Evolutionary conservation across 1,140 invertebrate species (phyloP).

Genomic region (Trichonephila clavipes): DNA sequence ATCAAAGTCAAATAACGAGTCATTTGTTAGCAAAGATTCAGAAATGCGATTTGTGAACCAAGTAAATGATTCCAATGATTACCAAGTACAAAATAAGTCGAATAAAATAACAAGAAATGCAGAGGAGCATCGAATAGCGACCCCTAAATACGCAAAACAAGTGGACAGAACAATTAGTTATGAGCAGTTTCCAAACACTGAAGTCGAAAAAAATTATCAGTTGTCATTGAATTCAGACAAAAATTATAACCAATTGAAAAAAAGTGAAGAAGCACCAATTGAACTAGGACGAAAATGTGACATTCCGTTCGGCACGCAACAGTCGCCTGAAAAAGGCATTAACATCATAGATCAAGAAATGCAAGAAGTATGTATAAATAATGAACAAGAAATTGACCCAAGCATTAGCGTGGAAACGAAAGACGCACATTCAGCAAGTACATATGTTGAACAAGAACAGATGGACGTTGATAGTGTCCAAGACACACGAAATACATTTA

Average conservation of each 20-base stretch:
- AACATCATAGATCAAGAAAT: neutral
- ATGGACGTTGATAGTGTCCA: neutral
- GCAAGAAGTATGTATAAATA: neutral
- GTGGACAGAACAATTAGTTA: neutral
- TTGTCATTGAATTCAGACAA: neutral
- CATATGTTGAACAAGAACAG: neutral
- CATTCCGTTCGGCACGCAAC: neutral
- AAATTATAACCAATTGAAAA: neutral
- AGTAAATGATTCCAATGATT: neutral
- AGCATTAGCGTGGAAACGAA: neutral
- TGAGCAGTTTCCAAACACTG: neutral
- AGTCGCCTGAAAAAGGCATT: neutral
- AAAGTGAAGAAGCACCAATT: neutral
- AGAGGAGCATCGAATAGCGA: neutral
- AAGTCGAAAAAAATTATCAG: neutral
- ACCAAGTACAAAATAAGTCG: neutral
- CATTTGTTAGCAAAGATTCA: neutral
- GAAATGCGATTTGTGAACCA: neutral
- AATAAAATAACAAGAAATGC: neutral
- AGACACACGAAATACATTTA: neutral
- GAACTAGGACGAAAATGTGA: neutral
- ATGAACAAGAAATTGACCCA: neutral
- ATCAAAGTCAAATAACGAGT: neutral
- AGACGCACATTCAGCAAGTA: neutral
- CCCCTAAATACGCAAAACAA: neutral